phyloP scores from a whole-genome alignment of 2,113 vertebrate species.

The Strix uralensis region DNA sequence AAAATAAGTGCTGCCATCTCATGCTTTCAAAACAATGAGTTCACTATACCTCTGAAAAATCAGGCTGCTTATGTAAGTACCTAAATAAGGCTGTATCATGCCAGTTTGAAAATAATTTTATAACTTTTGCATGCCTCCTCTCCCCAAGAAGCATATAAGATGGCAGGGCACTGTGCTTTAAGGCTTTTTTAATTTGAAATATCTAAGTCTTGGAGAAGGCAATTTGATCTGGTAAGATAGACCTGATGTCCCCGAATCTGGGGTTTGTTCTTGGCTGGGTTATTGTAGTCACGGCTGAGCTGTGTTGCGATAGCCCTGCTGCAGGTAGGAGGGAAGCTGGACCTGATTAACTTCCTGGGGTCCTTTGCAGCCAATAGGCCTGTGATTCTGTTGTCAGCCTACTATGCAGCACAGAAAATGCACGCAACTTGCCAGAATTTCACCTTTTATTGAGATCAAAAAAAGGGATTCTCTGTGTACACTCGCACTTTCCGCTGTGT shows the following conservation, averaged over 20 bases:
- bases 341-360: neutral
- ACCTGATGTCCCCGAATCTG: neutral
- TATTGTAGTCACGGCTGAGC: neutral
- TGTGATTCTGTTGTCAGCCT: neutral
- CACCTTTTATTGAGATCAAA: neutral
- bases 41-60: neutral
- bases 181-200: neutral
- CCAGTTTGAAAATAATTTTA: neutral
- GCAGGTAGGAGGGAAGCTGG: neutral
- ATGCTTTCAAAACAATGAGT: neutral
- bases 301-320: neutral
- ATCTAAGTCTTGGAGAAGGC: neutral
- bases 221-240: neutral
- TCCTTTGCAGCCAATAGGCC: neutral
- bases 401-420: neutral
- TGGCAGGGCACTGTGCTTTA: neutral
- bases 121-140: neutral
- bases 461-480: neutral
- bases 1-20: neutral
- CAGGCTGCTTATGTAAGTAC: constrained; percentile 9
- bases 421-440: neutral
- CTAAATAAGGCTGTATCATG: neutral
- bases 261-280: neutral
- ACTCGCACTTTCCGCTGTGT: neutral
- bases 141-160: neutral